Evolutionary conservation across 37 sponge, comb jelly and placozoan species (phyloP).

Genomic region (Eunapius fragilis): DNA sequence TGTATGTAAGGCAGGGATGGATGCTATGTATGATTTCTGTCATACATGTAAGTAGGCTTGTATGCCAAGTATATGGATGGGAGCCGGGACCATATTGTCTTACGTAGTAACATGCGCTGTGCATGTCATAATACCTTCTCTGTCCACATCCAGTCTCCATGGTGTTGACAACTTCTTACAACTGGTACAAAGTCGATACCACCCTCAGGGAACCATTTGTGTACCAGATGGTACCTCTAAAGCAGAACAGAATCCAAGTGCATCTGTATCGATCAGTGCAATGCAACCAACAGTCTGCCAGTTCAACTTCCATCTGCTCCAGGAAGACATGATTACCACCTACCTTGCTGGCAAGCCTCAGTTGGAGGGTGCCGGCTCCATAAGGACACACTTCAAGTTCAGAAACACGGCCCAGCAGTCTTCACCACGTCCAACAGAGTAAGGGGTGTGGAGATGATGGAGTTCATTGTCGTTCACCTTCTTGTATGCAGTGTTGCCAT

Average conservation of each 20-base stretch:
- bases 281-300: constrained; percentile 38
- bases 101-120: too few relatives aligned
- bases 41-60: neutral
- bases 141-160: neutral
- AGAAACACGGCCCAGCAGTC: constrained; percentile 16
- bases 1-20: neutral
- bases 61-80: too few relatives aligned
- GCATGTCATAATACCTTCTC: too few relatives aligned
- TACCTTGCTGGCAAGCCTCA: constrained; percentile 63
- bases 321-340: constrained; percentile 53
- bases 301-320: constrained; percentile 49
- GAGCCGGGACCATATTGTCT: too few relatives aligned
- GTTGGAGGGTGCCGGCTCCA: constrained; percentile 5
- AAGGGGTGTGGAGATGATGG: neutral
- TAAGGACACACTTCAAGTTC: too few relatives aligned
- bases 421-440: neutral
- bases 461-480: neutral
- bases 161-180: constrained; percentile 27
- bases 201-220: too few relatives aligned
- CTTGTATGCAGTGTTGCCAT: constrained; percentile 16
- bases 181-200: constrained; percentile 54
- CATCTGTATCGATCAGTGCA: neutral
- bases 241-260: neutral
- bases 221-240: neutral
- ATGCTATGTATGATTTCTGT: neutral